phyloP scores from a whole-genome alignment of 2,113 vertebrate genomes.

The Pomatostomus ruficeps region DNA sequence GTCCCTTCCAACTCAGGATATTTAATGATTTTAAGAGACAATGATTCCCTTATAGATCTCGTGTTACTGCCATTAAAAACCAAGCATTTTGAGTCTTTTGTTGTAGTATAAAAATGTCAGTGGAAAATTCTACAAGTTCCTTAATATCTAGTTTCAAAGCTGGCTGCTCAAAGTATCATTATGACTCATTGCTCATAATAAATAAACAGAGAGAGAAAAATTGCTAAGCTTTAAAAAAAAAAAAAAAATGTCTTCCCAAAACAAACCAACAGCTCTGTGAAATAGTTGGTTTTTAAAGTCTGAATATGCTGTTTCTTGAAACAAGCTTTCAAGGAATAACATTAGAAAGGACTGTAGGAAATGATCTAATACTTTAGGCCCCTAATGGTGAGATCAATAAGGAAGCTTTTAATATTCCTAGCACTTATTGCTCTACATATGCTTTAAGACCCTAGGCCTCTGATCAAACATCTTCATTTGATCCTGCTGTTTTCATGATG shows the following conservation, averaged over 20 bases:
- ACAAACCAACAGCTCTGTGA: not conserved
- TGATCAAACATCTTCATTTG: not conserved
- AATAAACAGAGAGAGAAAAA: not conserved
- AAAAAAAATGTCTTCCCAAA: not conserved
- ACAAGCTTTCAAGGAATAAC: not conserved
- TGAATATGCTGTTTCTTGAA: not conserved
- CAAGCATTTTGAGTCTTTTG: not conserved
- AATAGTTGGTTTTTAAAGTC: not conserved
- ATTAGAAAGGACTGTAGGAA: not conserved
- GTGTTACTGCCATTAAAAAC: not conserved
- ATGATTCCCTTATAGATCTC: fast-evolving
- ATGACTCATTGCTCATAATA: not conserved
- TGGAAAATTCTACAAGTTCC: not conserved
- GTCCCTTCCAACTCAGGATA: too few relatives aligned
- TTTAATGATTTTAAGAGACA: not conserved
- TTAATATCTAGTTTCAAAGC: not conserved
- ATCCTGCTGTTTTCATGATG: not conserved
- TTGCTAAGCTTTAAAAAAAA: not conserved
- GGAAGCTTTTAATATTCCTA: not conserved
- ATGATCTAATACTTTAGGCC: not conserved
- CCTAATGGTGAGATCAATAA: not conserved
- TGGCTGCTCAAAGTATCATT: not conserved
- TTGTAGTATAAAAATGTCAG: not conserved
- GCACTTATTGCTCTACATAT: not conserved
- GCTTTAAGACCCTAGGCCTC: not conserved